phyloP scores from a whole-genome alignment of 2,113 vertebrate genomes.

The Ardeotis arabs region DNA sequence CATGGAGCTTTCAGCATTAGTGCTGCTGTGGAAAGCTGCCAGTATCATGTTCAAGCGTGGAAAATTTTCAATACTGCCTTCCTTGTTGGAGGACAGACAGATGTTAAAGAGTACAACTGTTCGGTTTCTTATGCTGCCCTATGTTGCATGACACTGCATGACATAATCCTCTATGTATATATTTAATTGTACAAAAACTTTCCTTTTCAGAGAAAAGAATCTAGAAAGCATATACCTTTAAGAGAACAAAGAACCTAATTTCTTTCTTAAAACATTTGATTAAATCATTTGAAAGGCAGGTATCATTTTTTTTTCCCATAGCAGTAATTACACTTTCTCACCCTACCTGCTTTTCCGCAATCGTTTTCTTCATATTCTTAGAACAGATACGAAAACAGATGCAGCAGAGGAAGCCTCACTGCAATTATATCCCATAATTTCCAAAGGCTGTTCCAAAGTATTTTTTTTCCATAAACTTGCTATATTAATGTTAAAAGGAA shows the following conservation, averaged over 20 bases:
- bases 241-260: not conserved
- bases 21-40: not conserved
- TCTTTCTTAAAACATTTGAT: not conserved
- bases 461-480: not conserved
- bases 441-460: not conserved
- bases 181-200: not conserved
- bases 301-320: not conserved
- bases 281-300: not conserved
- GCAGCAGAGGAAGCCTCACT: not conserved
- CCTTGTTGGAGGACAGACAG: constrained; percentile 41
- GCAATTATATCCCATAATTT: not conserved
- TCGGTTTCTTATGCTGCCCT: not conserved
- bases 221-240: not conserved
- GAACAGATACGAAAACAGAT: not conserved
- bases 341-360: not conserved
- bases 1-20: not conserved
- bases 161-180: not conserved
- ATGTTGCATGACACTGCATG: not conserved
- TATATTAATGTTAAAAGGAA: not conserved
- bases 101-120: not conserved
- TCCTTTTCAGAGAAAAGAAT: not conserved
- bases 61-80: constrained; percentile 51
- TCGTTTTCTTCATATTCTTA: not conserved
- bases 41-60: constrained; percentile 17
- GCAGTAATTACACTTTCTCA: not conserved